phyloP scores from a whole-genome alignment of 2,888 invertebrate species.

The Argyresthia albistria region DNA sequence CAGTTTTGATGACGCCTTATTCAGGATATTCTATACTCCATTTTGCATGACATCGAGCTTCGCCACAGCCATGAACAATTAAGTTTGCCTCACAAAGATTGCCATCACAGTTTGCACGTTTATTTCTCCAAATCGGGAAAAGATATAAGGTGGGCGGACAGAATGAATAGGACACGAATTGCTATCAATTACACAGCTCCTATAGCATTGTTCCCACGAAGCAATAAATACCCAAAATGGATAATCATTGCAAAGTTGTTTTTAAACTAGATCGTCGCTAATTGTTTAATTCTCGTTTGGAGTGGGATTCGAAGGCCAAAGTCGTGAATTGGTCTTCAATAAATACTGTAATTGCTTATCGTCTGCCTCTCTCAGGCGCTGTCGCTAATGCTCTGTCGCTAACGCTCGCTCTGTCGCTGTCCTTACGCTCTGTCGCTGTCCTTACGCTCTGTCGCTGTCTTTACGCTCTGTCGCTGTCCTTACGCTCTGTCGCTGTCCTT shows the following conservation, averaged over 20 bases:
- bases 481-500: too few species aligned
- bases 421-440: too few species aligned
- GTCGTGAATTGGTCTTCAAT: background rate
- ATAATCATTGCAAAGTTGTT: slow-evolving; percentile 2
- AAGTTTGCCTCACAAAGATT: background rate
- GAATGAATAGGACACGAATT: slow-evolving; percentile 14
- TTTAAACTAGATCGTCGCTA: slow-evolving; percentile 15
- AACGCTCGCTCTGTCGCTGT: too few species aligned
- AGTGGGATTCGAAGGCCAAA: background rate
- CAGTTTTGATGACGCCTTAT: too few species aligned
- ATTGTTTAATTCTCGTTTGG: slow-evolving; percentile 30
- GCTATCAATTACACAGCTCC: slow-evolving; percentile 19
- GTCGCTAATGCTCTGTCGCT: too few species aligned
- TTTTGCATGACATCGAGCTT: too few species aligned
- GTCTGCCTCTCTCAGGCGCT: background rate
- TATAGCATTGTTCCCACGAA: slow-evolving; percentile 17
- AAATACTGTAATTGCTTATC: background rate
- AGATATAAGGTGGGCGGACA: slow-evolving; percentile 27
- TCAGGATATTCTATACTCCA: too few species aligned
- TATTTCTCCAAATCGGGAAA: background rate
- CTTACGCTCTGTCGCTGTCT: too few species aligned
- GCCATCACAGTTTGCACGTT: background rate
- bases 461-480: too few species aligned
- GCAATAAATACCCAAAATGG: slow-evolving; percentile 32
- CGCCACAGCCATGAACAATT: too few species aligned